phyloP scores from a whole-genome alignment of 2,113 vertebrate species.

The Ochotona curzoniae region DNA sequence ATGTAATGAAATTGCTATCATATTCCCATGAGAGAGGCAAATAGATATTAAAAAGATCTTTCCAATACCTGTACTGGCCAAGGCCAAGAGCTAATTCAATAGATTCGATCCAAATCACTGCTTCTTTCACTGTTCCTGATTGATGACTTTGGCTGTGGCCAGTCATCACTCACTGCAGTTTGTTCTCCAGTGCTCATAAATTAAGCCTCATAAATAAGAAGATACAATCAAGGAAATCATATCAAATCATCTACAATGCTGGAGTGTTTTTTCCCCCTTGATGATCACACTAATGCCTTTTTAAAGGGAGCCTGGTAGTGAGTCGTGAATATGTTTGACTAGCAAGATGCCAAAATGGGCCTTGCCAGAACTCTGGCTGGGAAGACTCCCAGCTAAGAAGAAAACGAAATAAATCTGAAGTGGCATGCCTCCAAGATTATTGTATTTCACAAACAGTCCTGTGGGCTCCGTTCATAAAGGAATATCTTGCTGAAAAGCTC shows the following conservation, averaged over 20 bases:
- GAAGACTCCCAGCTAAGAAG: neutral
- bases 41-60: conserved; percentile 98
- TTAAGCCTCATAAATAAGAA: conserved; percentile 99
- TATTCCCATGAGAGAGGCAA: conserved; percentile 92
- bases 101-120: conserved; percentile 96
- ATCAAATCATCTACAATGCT: conserved; percentile 93
- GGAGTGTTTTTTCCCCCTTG: conserved; percentile 89
- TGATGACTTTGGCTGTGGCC: conserved; percentile 92
- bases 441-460: conserved; percentile 56
- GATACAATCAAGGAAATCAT: conserved; percentile 97
- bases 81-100: conserved; percentile 98
- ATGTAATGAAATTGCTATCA: conserved; percentile 89
- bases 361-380: conserved; percentile 31
- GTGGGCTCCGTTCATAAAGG: conserved; percentile 13
- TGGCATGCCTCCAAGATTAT: neutral
- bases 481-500: neutral
- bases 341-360: conserved; percentile 26
- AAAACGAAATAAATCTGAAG: conserved; percentile 35
- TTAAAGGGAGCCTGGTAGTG: conserved; percentile 90
- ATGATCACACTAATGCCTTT: conserved; percentile 90
- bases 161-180: conserved; percentile 93
- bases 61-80: conserved; percentile 95
- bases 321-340: conserved; percentile 70
- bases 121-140: conserved; percentile 93
- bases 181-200: conserved; percentile 96